Conservation (phyloP, 2,888 invertebrate species). For the Chorisops tibialis region DNA sequence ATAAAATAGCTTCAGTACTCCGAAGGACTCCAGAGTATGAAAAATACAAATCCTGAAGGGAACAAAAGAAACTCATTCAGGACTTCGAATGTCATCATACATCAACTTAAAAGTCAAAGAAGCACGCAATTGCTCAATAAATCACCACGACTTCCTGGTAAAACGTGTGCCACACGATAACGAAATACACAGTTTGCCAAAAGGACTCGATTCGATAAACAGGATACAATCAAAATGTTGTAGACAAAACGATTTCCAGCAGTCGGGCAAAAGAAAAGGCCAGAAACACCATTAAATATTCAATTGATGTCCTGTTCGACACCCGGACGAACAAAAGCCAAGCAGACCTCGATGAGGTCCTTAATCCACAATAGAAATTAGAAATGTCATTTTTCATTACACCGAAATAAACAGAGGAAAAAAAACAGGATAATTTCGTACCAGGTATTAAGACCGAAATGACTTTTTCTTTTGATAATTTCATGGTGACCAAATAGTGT, state of each 20-base stretch:
- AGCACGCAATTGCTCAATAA: conserved; percentile 30
- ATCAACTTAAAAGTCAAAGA: conserved; percentile 28
- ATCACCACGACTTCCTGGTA: conserved; percentile 13
- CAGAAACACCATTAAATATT: conserved; percentile 1
- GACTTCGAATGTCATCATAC: conserved; percentile 27
- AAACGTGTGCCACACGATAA: conserved; percentile 16
- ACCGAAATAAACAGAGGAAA: not conserved
- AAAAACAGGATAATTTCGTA: not conserved
- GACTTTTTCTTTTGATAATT: conserved; percentile 12
- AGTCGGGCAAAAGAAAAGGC: not conserved
- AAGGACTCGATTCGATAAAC: not conserved
- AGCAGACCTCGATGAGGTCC: not conserved
- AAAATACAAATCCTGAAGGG: not conserved
- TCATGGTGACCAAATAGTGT: conserved; percentile 21
- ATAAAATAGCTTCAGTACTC: not conserved
- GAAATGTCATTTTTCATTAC: conserved; percentile 11
- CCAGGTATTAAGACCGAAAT: not conserved
- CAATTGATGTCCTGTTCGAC: not conserved
- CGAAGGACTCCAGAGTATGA: not conserved
- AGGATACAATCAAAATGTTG: not conserved
- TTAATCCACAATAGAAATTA: conserved; percentile 4
- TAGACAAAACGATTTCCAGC: not conserved
- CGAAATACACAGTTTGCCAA: not conserved
- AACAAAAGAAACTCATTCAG: conserved; percentile 16
- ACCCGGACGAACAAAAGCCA: not conserved